These are phyloP conservation scores for Sebastes hubbsi DNA, from an alignment of 2,797 vertebrate species.

Conservation along the genomic window DNA sequence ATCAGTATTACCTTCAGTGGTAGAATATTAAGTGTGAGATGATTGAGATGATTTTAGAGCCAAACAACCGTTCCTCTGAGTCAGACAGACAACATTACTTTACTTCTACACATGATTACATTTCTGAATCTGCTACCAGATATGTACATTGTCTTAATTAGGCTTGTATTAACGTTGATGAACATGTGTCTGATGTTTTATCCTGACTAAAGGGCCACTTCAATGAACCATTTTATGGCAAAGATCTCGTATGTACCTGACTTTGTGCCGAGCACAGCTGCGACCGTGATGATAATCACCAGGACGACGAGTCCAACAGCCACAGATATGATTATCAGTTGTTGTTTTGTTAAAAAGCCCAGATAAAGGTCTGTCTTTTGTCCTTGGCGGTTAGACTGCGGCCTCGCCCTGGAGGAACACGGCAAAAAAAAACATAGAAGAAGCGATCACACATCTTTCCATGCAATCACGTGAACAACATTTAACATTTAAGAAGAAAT, in stretches of 20 bases:
- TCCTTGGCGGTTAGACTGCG: not conserved
- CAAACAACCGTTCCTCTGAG: not conserved
- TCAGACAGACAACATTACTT: not conserved
- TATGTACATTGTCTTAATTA: not conserved
- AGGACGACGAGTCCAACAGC: slow-evolving; percentile 50
- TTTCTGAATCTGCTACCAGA: not conserved
- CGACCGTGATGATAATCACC: slow-evolving; percentile 42
- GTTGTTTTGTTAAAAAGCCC: slow-evolving; percentile 47
- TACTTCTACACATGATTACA: not conserved
- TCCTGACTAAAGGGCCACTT: not conserved
- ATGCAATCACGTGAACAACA: not conserved
- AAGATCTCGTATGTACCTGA: slow-evolving; percentile 38
- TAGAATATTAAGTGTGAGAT: not conserved
- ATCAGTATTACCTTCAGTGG: not conserved
- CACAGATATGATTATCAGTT: slow-evolving; percentile 50
- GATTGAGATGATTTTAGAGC: not conserved
- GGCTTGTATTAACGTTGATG: not conserved
- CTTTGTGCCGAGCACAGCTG: slow-evolving; percentile 39
- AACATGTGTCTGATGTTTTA: not conserved
- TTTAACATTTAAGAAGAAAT: not conserved
- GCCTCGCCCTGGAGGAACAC: not conserved
- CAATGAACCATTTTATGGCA: not conserved
- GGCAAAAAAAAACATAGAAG: not conserved
- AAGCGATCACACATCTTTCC: not conserved
- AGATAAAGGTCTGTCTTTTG: slow-evolving; percentile 28